A percentile compares a stretch with the other conserved stretches of the same genome.
Conservation (phyloP, 2,797 vertebrate species). For the Falco cherrug region DNA sequence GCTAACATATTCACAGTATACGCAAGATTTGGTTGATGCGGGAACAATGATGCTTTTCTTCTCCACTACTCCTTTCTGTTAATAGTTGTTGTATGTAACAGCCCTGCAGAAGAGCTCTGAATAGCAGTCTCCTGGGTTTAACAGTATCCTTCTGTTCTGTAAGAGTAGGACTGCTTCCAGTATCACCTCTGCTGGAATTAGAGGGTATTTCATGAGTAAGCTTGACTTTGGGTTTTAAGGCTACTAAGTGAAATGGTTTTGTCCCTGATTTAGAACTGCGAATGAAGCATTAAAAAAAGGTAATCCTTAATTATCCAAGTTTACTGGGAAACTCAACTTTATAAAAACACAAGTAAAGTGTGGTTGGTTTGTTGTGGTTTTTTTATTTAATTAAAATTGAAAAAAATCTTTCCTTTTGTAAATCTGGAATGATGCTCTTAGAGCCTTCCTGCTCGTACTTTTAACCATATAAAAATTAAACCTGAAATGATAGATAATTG, state of each 20-base stretch:
- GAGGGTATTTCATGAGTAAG: not conserved
- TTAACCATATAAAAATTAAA: accelerated
- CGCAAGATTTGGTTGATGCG: not conserved
- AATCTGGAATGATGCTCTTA: not conserved
- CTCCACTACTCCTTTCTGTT: not conserved
- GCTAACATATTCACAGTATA: not conserved
- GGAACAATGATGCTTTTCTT: constrained; percentile 7
- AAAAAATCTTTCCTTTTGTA: not conserved
- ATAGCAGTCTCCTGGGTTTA: not conserved
- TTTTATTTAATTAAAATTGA: not conserved
- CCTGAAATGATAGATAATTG: not conserved
- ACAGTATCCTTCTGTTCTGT: not conserved
- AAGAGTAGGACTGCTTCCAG: not conserved
- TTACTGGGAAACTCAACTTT: not conserved
- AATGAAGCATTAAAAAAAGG: not conserved
- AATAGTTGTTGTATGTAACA: not conserved
- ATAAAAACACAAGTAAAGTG: not conserved
- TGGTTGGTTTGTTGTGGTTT: not conserved
- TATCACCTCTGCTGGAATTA: not conserved
- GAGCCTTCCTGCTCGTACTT: not conserved
- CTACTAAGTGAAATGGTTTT: not conserved
- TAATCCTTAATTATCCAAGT: not conserved
- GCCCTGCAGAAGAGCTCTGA: not conserved
- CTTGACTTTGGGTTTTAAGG: not conserved
- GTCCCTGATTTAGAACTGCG: not conserved